Base-by-base conservation (phyloP, 2,888 invertebrate genomes). In the Drosophila histrio region DNA sequence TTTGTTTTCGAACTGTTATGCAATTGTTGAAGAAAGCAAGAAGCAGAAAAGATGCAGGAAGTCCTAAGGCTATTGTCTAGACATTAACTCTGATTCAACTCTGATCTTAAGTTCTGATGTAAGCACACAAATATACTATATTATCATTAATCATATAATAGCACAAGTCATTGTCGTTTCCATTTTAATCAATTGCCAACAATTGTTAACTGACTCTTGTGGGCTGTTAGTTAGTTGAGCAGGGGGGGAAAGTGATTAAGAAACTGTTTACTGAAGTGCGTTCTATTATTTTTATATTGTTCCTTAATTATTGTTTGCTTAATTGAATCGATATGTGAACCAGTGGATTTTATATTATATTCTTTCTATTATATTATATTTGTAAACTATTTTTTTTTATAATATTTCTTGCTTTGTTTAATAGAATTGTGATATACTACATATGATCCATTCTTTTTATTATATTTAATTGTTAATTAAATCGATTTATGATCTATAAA, bases 61-160 rank as follows among this genome's bases (percentile, higher is more conserved):
- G 61, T 70, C 43, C 22, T 52, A 4, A 24, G 50, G 11, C 38
- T 38, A 2, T 9, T 2, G 36, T 39, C 38, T 39, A 50, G 19
- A 34, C 26, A n/a, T 9, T 22, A 41, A 15, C 43, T n/a, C n/a
- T n/a, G 69, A 69, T 73, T 59, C 43, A 39, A 19, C 26, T 22
- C 19, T 32, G 39, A 39, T 41, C 61, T 65, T 43, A 15, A 30
- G 11, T 13, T 53, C 41, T 53, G 39, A 43, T 70, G 66, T 74
- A 70, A 74, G 28, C 39, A 59, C 36, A 17, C 17, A 3, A 44
- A 22, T 7, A 52, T 26, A n/a, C n/a, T n/a, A n/a, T 13, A 74
- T 68, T 46, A 68, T 57, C 59, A 74, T 74, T 74, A 74, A 74
- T 70, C 70, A 70, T 39, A 52, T 28, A 22, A n/a, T 6, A 17